Evolutionary conservation across 30 jellyfish, hydroid and myxozoan genomes (phyloP).

Genomic region (Aurelia sp.): DNA sequence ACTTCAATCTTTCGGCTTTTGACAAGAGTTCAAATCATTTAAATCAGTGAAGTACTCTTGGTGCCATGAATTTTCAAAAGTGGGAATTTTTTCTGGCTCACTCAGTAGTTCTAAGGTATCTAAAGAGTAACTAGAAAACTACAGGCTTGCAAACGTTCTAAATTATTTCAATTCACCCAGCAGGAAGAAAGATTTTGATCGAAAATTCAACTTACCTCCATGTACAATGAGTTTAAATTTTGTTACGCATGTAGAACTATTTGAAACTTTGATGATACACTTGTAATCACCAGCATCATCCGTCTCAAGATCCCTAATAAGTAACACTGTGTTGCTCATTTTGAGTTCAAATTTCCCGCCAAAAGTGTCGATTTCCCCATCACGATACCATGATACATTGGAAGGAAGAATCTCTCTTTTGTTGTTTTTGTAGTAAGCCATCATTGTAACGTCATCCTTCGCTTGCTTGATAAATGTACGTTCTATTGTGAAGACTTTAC

Average conservation of each 20-base stretch:
- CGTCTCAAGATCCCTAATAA: slow-evolving; percentile 6
- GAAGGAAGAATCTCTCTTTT: not conserved
- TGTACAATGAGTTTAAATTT: slow-evolving; percentile 31
- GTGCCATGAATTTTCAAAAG: no score
- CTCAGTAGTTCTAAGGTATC: no score
- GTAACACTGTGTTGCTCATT: slow-evolving; percentile 21
- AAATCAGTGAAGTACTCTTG: no score
- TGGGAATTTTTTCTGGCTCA: no score
- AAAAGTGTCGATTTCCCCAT: not conserved
- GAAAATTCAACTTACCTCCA: slow-evolving; percentile 17
- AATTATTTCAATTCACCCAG: no score
- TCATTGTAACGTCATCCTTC: slow-evolving; percentile 29
- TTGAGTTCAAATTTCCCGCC: slow-evolving; percentile 13
- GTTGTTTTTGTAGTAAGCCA: slow-evolving; percentile 28
- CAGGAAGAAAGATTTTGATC: no score
- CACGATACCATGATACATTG: slow-evolving; percentile 47
- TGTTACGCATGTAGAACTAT: slow-evolving; percentile 14
- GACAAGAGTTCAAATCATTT: no score
- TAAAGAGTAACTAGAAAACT: no score
- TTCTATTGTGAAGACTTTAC: slow-evolving; percentile 1
- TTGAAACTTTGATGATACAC: not conserved
- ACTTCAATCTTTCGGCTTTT: no score
- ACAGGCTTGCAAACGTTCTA: no score
- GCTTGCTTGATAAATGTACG: slow-evolving; percentile 47
- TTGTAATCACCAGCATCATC: slow-evolving; percentile 43